Percentiles rank a stretch among this genome's conserved stretches.
These are phyloP conservation scores for Euglossa dilemma DNA, from an alignment of 1,140 invertebrate species.

Conservation along the genomic window DNA sequence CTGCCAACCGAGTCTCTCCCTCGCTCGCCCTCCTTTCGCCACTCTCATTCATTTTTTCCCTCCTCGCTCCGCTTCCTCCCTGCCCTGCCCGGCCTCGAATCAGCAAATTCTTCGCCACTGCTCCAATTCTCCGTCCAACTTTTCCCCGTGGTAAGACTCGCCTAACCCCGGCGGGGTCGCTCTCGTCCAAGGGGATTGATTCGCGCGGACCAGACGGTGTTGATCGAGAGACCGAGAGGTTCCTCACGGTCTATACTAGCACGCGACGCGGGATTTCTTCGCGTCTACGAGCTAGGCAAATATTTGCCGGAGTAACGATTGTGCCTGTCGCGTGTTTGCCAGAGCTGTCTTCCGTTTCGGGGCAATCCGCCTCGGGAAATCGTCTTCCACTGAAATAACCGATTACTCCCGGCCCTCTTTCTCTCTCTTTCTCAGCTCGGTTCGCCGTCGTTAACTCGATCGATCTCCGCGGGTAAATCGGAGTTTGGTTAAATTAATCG, in stretches of 20 bases:
- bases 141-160: too few species aligned
- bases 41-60: constrained; percentile 8
- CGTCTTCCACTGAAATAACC: neutral
- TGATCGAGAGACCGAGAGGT: neutral
- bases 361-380: neutral
- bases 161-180: too few species aligned
- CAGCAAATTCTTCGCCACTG: neutral
- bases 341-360: neutral
- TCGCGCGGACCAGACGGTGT: neutral
- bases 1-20: neutral
- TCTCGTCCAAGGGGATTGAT: too few species aligned
- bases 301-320: neutral
- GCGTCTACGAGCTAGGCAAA: neutral
- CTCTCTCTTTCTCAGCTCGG: too few species aligned
- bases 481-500: too few species aligned
- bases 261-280: neutral
- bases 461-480: too few species aligned
- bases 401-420: neutral
- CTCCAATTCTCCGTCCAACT: too few species aligned
- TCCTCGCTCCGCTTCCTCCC: neutral
- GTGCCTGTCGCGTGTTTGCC: neutral
- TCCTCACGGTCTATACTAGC: too few species aligned
- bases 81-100: neutral
- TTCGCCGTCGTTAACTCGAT: too few species aligned
- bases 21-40: neutral